Evolutionary conservation across 2,888 invertebrate genomes (phyloP), one percentile per base, ranked within the genome.

Genomic region (Rotaria sp.): DNA sequence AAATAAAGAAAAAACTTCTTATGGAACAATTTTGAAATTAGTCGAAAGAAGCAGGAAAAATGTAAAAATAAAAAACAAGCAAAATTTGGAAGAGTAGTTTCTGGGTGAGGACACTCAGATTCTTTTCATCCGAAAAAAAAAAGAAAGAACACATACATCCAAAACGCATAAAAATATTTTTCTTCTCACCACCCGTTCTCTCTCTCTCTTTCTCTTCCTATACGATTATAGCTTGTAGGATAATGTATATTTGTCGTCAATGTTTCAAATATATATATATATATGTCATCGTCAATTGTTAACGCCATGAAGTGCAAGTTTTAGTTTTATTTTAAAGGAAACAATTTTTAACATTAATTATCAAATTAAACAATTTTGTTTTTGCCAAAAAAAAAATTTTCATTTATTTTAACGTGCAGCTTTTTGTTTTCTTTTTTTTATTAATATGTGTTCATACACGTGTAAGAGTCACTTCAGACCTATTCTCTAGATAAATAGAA

Each of bases 91-190:
- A 35, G 35, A 67, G 35, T 38, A 35, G 18, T 35, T 67, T 35
- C 35, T 67, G 67, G 35, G 35, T 67, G 67, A 67, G 35, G 21
- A 21, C 8, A 67, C 67, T 59, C 13, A 67, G 67, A 67, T 67
- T 67, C 35, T 35, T 67, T 67, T 67, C 67, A 38, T 38, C 67
- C 18, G 8, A 67, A 67, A 21, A 67, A n/a, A 67, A 21, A 30
- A 8, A 67, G 35, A 67, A 67, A 21, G 30, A 18, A 21, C 35
- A 21, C 67, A 67, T 67, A 67, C 67, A 67, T 18, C 67, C 18
- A 67, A 67, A 67, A 67, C 35, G 21, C 67, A 67, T 67, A 35
- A 67, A 67, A 67, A 67, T 67, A 67, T 67, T 67, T 67, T 67
- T 67, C 35, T 67, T 59, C 3, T 59, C 26, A 26, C n/a, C 11